phyloP scores from a whole-genome alignment of 64 coral and sea anemone genomes.

The Catalaphyllia jardinei region DNA sequence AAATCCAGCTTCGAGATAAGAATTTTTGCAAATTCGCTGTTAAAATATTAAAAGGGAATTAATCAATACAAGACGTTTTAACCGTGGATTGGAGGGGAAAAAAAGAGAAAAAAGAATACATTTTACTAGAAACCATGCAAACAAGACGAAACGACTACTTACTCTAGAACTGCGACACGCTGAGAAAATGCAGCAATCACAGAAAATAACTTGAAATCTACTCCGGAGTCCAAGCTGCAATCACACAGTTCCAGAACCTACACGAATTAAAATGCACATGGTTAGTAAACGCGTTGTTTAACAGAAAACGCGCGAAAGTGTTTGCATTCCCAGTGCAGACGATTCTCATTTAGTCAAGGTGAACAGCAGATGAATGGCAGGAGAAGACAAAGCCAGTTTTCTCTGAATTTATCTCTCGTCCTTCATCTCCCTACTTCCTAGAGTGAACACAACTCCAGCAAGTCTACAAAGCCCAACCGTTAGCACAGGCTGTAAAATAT shows the following conservation, averaged over 20 bases:
- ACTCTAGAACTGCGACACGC: constrained; percentile 87
- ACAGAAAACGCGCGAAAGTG: too few relatives aligned
- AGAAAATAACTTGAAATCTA: constrained; percentile 90
- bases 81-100: too few relatives aligned
- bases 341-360: too few relatives aligned
- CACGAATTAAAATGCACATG: neutral
- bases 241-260: constrained; percentile 92
- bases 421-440: too few relatives aligned
- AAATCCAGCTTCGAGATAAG: constrained; percentile 90
- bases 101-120: neutral
- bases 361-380: too few relatives aligned
- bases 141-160: constrained; percentile 13
- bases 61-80: neutral
- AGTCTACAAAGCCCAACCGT: too few relatives aligned
- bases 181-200: constrained; percentile 94
- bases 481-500: too few relatives aligned
- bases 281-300: neutral
- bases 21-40: constrained; percentile 91
- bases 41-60: neutral
- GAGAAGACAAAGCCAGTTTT: too few relatives aligned
- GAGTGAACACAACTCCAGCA: too few relatives aligned
- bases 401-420: too few relatives aligned
- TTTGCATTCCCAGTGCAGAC: neutral
- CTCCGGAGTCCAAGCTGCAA: constrained; percentile 80
- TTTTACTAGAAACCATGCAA: neutral